Percentiles rank a stretch among this genome's conserved stretches.
These are phyloP conservation scores for Herminia tarsipennalis DNA, from an alignment of 2,888 invertebrate genomes.

Conservation along the genomic window DNA sequence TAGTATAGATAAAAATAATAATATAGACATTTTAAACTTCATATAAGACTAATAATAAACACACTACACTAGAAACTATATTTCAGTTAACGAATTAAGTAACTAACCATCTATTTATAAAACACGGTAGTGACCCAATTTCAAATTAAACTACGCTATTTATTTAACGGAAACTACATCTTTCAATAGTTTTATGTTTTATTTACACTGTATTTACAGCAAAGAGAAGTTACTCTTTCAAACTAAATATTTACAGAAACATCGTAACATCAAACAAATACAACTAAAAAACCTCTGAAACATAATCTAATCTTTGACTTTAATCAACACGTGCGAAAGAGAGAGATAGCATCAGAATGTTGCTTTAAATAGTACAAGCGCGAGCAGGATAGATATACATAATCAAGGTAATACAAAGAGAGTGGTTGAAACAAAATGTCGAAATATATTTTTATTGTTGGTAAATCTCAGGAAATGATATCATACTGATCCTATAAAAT, in stretches of 20 bases:
- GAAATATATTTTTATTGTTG: slow-evolving; percentile 67
- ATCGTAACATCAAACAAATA: slow-evolving; percentile 9
- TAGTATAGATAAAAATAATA: too few relatives aligned
- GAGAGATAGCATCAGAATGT: slow-evolving; percentile 59
- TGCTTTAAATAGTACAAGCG: slow-evolving; percentile 33
- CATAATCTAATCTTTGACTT: slow-evolving; percentile 60
- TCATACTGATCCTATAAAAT: slow-evolving; percentile 56
- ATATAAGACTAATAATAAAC: too few relatives aligned
- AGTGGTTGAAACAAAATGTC: slow-evolving; percentile 67
- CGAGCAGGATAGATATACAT: slow-evolving; percentile 58
- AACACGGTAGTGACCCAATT: slow-evolving; percentile 7
- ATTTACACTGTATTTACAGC: slow-evolving; percentile 1
- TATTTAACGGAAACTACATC: not conserved
- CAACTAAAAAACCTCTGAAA: slow-evolving; percentile 7
- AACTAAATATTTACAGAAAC: slow-evolving; percentile 14
- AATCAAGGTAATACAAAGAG: slow-evolving; percentile 75
- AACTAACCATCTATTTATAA: not conserved
- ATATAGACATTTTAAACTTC: too few relatives aligned
- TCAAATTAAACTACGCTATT: not conserved
- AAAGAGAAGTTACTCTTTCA: not conserved
- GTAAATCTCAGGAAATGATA: slow-evolving; percentile 72
- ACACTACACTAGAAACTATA: not conserved
- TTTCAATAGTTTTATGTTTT: too few relatives aligned
- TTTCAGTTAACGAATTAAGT: not conserved
- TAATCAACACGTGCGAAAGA: slow-evolving; percentile 70